Percentiles rank a stretch among this genome's conserved stretches.
Conservation (phyloP, 1,140 invertebrate species). For the Bombus difficillimus region DNA sequence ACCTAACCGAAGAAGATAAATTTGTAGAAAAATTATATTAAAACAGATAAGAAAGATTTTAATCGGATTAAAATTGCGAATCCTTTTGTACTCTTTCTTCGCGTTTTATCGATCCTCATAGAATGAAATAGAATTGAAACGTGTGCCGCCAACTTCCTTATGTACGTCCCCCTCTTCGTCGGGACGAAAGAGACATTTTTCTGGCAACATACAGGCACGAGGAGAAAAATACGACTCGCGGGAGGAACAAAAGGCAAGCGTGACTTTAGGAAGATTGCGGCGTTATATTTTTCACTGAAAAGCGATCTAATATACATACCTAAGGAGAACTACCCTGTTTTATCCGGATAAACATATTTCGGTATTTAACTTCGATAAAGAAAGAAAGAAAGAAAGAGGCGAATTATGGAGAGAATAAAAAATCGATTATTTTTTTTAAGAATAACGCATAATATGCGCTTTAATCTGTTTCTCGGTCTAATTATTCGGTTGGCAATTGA, state of each 20-base stretch:
- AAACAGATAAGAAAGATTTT: too few species aligned
- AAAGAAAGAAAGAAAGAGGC: too few species aligned
- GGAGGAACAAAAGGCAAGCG: not conserved
- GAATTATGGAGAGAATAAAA: not conserved
- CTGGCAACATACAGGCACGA: not conserved
- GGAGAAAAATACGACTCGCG: constrained; percentile 1
- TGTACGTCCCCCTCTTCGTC: not conserved
- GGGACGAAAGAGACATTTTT: constrained; percentile 7
- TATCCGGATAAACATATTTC: not conserved
- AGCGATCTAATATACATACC: not conserved
- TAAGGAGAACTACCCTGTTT: not conserved
- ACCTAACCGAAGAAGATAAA: too few species aligned
- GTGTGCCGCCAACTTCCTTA: not conserved
- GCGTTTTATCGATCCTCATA: too few species aligned
- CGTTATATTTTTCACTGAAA: not conserved
- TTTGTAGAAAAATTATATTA: too few species aligned
- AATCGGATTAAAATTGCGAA: too few species aligned
- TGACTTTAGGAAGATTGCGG: not conserved
- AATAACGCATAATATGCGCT: too few species aligned
- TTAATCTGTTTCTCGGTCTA: too few species aligned
- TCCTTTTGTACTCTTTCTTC: too few species aligned
- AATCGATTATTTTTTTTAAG: not conserved
- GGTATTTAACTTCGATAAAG: too few species aligned
- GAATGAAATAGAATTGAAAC: constrained; percentile 17
- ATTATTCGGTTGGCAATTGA: too few species aligned